Evolutionary conservation across 2,113 vertebrate species (phyloP), one percentile per base, ranked within the genome.

Genomic region (Daboia siamensis): DNA sequence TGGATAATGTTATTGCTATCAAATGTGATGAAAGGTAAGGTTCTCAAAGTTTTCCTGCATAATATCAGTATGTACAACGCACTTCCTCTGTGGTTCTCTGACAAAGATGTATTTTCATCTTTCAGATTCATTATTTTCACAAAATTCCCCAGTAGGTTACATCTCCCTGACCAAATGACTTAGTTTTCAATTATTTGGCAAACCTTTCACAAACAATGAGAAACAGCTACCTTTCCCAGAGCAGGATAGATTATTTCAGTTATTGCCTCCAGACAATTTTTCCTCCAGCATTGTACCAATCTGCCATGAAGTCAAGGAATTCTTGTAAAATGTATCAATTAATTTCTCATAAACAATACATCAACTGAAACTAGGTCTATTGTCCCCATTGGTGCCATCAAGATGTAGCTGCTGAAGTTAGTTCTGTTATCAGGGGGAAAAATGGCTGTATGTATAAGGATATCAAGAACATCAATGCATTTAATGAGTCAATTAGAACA

Each of bases 1-100:
- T 92, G 52, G 96, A 97, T 56, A 98, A 97, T 89, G 96, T 98
- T 90, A 90, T 97, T 90, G 12, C 95, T 87, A 95, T 98, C 91
- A 98, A 96, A 93, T 97, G 97, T 95, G 97, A 98, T 96, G 96
- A 98, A 97, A 98, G 96, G 97, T 97, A 95, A 84, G 54, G 44
- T 56, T n/a, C 26, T 54, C 33, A 44, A 80, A 44, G 17, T 80
- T 80, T 44, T 80, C 33, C 74, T 80, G 74, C 17, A 51, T n/a
- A 55, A 54, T 87, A 54, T 20, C 26, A 55, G 17, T 0, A 0
- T n/a, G 85, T 93, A 87, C 39, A 33, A 54, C 48, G 5, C 0
- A 7, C 91, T 24, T 92, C 74, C 33, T 80, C 74, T 44, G 21
- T 44, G 17, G 20, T 80, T 80, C 74, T 80, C 94, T 88, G 24